Conservation (phyloP, 2,888 invertebrate genomes). For the Exephanes ischioxanthus region DNA sequence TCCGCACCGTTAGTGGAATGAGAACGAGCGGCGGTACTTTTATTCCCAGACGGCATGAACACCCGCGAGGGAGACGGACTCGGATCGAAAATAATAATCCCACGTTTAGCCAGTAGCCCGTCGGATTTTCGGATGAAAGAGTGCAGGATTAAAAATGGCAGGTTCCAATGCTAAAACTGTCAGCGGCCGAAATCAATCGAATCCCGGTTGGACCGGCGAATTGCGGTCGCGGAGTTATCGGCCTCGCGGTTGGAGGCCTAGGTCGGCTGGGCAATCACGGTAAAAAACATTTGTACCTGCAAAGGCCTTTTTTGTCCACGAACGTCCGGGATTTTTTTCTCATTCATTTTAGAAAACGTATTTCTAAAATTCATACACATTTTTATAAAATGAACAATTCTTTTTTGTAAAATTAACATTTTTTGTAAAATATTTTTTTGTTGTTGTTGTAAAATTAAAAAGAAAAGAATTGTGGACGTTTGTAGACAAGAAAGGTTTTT, state of each 20-base stretch:
- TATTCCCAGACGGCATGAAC: conserved; percentile 43
- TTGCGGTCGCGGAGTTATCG: conserved; percentile 52
- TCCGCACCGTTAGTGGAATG: conserved; percentile 49
- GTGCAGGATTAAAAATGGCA: not conserved
- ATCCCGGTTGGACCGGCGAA: conserved; percentile 31
- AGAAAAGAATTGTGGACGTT: too few species aligned
- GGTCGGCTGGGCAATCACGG: conserved; percentile 60
- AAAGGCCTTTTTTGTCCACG: not conserved
- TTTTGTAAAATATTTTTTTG: too few species aligned
- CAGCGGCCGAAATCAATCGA: conserved; percentile 14
- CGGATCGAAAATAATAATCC: conserved; percentile 27
- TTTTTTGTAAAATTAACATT: too few species aligned
- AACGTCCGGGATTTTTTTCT: not conserved
- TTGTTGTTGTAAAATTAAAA: too few species aligned
- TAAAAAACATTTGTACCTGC: not conserved
- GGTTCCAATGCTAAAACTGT: not conserved
- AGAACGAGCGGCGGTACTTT: conserved; percentile 45
- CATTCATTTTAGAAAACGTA: not conserved
- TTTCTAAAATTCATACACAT: not conserved
- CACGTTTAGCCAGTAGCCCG: not conserved
- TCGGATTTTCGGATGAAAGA: not conserved
- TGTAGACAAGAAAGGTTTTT: too few species aligned
- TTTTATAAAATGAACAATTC: not conserved
- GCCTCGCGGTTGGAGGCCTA: conserved; percentile 68
- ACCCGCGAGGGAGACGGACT: conserved; percentile 8